Evolutionary conservation across 2,888 invertebrate species (phyloP), one percentile per base, ranked within the genome.

Genomic region (Cataglyphis livida): DNA sequence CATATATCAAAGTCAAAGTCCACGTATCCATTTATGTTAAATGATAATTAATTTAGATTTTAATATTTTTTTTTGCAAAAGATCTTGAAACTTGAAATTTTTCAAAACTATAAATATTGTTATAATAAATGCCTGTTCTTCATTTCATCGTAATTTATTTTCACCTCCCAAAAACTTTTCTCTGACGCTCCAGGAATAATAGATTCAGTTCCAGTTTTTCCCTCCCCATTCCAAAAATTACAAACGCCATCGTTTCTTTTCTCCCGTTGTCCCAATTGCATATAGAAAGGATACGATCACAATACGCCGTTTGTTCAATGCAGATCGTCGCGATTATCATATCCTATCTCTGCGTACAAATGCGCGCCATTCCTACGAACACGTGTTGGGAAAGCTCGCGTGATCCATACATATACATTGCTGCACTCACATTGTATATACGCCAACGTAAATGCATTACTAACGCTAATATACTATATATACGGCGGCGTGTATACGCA

Each of bases 381-480:
- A 84, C 89, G 81, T 74, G 85, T 82, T 44, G 76, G 21, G 51
- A 48, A 44, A 51, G 41, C 71, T 85, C 81, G 87, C 87, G 85
- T 85, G 84, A 84, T 62, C 64, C 79, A 59, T 51, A 64, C 73
- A 81, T 18, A 48, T 18, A 44, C 48, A 48, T 65, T 74, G 59
- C 68, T 62, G 28, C 64, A 59, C 70, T 54, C 57, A 76, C 64
- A 83, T 57, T 75, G 66, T 68, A 61, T 62, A 41, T 66, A 38
- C n/a, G 68, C 68, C 25, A 86, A 76, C 75, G 70, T 87, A 87
- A 88, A 87, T 74, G 87, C 81, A 81, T 85, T 89, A 68, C 82
- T 18, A 61, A 64, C 54, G 25, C 61, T 68, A 82, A 57, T 83
- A 74, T 78, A 74, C 57, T 81, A 25, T 65, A 76, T 76, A n/a